Conservation (phyloP, 2,113 vertebrate species). For the Mesitornis unicolor region DNA sequence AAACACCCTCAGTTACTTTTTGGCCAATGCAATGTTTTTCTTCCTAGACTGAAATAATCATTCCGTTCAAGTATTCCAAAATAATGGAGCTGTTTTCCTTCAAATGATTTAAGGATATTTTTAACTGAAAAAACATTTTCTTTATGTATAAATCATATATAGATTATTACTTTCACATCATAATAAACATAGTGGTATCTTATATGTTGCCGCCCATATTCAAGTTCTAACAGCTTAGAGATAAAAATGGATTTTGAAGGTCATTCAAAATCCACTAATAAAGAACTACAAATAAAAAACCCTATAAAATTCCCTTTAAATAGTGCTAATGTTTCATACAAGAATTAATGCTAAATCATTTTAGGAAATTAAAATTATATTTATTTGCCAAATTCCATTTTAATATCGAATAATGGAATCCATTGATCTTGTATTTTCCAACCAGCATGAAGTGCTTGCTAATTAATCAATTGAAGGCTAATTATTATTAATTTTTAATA, state of each 20-base stretch:
- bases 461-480: background rate
- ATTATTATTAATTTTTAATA: background rate
- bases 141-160: background rate
- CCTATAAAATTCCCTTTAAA: background rate
- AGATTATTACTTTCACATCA: background rate
- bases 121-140: background rate
- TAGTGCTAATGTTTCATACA: background rate
- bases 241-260: background rate
- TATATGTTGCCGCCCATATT: background rate
- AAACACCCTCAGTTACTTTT: no score
- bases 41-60: background rate
- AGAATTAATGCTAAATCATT: background rate
- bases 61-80: background rate
- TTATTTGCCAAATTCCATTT: background rate
- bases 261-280: background rate
- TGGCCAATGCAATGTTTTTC: no score
- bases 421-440: background rate
- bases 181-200: background rate
- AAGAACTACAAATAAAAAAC: background rate
- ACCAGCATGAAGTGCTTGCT: background rate
- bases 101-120: background rate
- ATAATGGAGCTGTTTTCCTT: background rate
- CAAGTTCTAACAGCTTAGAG: background rate
- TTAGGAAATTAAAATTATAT: background rate
- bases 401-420: background rate